phyloP scores from a whole-genome alignment of 2,888 invertebrate species.

The Camponotus fellah region DNA sequence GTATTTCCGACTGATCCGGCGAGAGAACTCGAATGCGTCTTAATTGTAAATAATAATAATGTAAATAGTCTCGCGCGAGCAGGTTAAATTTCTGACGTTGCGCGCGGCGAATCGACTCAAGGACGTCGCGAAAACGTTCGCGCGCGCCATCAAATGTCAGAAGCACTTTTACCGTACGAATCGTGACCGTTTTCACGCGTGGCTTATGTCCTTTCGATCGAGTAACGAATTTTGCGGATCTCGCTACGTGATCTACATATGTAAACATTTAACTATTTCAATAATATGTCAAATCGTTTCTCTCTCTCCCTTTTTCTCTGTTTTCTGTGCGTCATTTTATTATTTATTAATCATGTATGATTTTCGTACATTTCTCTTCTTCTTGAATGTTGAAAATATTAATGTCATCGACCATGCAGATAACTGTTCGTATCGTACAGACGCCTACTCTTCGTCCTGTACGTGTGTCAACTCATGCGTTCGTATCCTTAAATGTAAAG shows the following conservation, averaged over 20 bases:
- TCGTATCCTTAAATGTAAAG: constrained; percentile 2
- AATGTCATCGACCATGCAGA: constrained; percentile 58
- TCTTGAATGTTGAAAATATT: constrained; percentile 17
- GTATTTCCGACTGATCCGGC: not conserved
- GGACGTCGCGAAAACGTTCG: constrained; percentile 60
- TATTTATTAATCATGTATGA: not conserved
- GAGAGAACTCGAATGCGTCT: not conserved
- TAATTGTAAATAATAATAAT: constrained; percentile 62
- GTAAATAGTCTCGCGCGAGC: constrained; percentile 40
- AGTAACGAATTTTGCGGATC: not conserved
- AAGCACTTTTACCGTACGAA: constrained; percentile 37
- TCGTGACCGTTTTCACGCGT: not conserved
- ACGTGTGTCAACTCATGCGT: not conserved
- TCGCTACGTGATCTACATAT: not conserved
- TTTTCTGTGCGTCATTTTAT: not conserved
- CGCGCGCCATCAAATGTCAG: constrained; percentile 55
- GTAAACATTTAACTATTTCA: not conserved
- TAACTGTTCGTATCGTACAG: constrained; percentile 69
- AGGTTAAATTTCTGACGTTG: constrained; percentile 55
- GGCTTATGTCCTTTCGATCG: not conserved
- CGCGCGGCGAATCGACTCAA: constrained; percentile 58
- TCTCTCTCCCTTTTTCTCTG: not conserved
- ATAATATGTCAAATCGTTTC: not conserved
- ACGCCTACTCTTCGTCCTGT: constrained; percentile 64
- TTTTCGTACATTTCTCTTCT: not conserved